Evolutionary conservation across 2,797 vertebrate species (phyloP).

Genomic region (Hylomyscus alleni): DNA sequence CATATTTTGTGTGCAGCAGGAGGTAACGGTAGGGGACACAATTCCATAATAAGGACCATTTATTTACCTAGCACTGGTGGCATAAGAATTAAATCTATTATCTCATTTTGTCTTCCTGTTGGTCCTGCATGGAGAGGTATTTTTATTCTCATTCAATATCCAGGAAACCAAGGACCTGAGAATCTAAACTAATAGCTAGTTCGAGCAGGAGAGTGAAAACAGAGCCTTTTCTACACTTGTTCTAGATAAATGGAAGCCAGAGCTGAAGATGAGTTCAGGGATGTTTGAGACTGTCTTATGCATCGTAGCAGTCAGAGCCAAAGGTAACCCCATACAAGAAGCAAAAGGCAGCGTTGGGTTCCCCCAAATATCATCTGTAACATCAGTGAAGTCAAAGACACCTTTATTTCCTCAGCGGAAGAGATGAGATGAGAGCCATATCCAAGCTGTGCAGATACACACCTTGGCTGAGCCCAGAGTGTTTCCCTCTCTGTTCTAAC

Average conservation of each 20-base stretch:
- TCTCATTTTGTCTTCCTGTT: conserved; percentile 31
- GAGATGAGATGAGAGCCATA: neutral
- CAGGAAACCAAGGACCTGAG: neutral
- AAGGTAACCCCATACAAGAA: neutral
- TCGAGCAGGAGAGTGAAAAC: conserved; percentile 18
- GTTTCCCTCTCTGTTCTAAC: neutral
- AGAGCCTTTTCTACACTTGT: neutral
- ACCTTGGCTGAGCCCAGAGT: neutral
- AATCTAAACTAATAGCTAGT: conserved; percentile 23
- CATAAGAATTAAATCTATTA: neutral
- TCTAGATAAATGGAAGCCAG: neutral
- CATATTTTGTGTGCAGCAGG: neutral
- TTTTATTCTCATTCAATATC: neutral
- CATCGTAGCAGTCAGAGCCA: neutral
- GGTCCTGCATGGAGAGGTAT: neutral
- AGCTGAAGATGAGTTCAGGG: neutral
- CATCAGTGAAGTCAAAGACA: neutral
- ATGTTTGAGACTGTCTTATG: neutral
- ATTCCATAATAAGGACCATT: neutral
- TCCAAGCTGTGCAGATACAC: neutral
- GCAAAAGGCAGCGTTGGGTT: neutral
- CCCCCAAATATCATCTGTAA: neutral
- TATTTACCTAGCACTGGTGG: neutral
- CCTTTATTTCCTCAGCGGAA: neutral
- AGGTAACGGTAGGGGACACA: neutral